Conservation (phyloP, 2,888 invertebrate species). For the Phaedon cochleariae region DNA sequence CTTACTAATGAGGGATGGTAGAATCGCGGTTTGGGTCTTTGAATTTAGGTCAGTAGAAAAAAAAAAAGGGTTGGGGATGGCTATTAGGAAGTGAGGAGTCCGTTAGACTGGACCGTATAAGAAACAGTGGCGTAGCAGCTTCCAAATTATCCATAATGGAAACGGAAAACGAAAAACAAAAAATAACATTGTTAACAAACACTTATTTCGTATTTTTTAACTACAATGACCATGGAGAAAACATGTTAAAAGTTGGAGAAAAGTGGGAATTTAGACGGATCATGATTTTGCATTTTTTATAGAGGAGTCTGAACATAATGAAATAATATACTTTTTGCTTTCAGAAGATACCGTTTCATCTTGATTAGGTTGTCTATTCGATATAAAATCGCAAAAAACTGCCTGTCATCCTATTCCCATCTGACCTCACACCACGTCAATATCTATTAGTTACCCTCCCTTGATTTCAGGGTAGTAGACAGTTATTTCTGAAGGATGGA, state of each 20-base stretch:
- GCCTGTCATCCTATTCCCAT: not conserved
- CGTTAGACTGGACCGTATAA: conserved; percentile 16
- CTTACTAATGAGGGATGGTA: conserved; percentile 32
- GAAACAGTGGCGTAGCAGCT: conserved; percentile 15
- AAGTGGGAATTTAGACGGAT: too few relatives aligned
- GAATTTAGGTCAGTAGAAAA: conserved; percentile 26
- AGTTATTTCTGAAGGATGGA: too few relatives aligned
- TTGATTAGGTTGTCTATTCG: not conserved
- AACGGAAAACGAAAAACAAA: too few relatives aligned
- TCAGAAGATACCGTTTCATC: not conserved
- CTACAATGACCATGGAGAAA: too few relatives aligned
- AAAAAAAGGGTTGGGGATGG: conserved; percentile 28
- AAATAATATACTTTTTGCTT: not conserved
- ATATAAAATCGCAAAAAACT: not conserved
- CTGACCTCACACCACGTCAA: conserved; percentile 16
- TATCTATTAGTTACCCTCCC: not conserved
- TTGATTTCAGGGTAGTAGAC: too few relatives aligned
- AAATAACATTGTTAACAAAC: too few relatives aligned
- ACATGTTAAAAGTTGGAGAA: too few relatives aligned
- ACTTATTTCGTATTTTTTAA: too few relatives aligned
- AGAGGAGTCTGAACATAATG: not conserved
- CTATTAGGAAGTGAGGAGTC: conserved; percentile 30
- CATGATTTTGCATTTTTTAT: not conserved
- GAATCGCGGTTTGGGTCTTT: conserved; percentile 24
- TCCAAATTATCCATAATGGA: too few relatives aligned